Percentiles rank a stretch among this genome's conserved stretches.
phyloP scores from a whole-genome alignment of 2,888 invertebrate species.

The Laspeyria flexula region DNA sequence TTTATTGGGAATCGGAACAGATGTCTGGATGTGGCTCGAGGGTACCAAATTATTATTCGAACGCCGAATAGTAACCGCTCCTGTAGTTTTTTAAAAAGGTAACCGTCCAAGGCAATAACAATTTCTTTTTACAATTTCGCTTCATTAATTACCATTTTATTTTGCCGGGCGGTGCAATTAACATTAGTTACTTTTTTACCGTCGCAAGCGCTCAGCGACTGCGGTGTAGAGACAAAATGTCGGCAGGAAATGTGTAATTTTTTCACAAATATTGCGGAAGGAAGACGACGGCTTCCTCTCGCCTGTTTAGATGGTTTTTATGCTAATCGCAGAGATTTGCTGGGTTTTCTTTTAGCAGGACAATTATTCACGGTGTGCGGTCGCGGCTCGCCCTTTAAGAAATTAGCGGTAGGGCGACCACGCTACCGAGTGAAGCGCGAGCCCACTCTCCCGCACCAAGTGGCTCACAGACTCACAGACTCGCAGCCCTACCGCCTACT shows the following conservation, averaged over 20 bases:
- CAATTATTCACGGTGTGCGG: slow-evolving; percentile 77
- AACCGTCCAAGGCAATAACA: slow-evolving; percentile 57
- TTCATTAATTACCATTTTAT: slow-evolving; percentile 78
- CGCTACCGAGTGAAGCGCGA: slow-evolving; percentile 9
- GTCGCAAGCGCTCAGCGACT: slow-evolving; percentile 59
- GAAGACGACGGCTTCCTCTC: slow-evolving; percentile 78
- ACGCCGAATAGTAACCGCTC: slow-evolving; percentile 32
- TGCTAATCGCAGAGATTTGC: slow-evolving; percentile 82
- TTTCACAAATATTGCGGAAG: slow-evolving; percentile 84
- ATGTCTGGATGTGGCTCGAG: slow-evolving; percentile 61
- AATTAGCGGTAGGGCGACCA: slow-evolving; percentile 62
- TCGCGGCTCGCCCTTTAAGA: slow-evolving; percentile 63
- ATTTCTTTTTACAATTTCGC: slow-evolving; percentile 67
- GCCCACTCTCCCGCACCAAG: slow-evolving; percentile 12
- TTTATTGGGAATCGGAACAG: slow-evolving; percentile 78
- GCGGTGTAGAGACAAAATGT: slow-evolving; percentile 73
- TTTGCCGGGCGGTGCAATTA: slow-evolving; percentile 73
- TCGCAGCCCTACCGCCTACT: slow-evolving; percentile 5
- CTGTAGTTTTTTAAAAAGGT: slow-evolving; percentile 47
- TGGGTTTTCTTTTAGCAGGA: slow-evolving; percentile 77
- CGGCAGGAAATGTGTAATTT: slow-evolving; percentile 82
- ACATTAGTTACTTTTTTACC: slow-evolving; percentile 73
- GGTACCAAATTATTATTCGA: slow-evolving; percentile 43
- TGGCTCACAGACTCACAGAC: background rate
- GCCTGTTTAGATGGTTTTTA: slow-evolving; percentile 84